Percentiles rank a stretch among this genome's conserved stretches.
Evolutionary conservation across 2,797 vertebrate genomes (phyloP).

Genomic region (Brachyrhaphis roseni): DNA sequence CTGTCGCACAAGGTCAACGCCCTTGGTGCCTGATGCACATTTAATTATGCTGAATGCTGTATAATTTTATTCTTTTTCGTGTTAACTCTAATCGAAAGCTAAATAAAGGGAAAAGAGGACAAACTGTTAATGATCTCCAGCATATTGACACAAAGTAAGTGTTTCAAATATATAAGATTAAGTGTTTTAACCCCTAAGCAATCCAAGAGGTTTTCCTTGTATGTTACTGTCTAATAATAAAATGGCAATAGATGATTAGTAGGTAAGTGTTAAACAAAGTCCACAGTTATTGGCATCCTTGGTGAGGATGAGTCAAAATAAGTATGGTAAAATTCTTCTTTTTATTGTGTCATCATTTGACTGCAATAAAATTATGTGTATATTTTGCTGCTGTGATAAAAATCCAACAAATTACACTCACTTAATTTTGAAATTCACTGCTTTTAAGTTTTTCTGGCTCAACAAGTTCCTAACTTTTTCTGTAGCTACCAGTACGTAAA

Average conservation of each 20-base stretch:
- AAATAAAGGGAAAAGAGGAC: not conserved
- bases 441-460: not conserved
- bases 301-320: not conserved
- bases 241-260: not conserved
- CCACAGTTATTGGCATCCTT: not conserved
- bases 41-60: not conserved
- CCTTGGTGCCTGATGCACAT: conserved; percentile 17
- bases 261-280: not conserved
- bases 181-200: not conserved
- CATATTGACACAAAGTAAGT: not conserved
- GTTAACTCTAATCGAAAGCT: not conserved
- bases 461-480: not conserved
- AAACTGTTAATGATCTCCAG: not conserved
- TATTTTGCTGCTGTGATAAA: not conserved
- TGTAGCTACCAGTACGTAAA: not conserved
- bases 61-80: not conserved
- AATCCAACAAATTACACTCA: not conserved
- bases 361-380: not conserved
- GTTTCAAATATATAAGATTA: not conserved
- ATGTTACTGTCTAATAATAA: not conserved
- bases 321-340: not conserved
- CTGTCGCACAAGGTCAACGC: conserved; percentile 14
- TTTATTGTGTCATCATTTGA: not conserved
- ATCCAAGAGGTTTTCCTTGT: not conserved
- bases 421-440: not conserved